A percentile compares a stretch with the other conserved stretches of the same genome.
Conservation (phyloP, 2,113 vertebrate genomes). For the Grus americana region DNA sequence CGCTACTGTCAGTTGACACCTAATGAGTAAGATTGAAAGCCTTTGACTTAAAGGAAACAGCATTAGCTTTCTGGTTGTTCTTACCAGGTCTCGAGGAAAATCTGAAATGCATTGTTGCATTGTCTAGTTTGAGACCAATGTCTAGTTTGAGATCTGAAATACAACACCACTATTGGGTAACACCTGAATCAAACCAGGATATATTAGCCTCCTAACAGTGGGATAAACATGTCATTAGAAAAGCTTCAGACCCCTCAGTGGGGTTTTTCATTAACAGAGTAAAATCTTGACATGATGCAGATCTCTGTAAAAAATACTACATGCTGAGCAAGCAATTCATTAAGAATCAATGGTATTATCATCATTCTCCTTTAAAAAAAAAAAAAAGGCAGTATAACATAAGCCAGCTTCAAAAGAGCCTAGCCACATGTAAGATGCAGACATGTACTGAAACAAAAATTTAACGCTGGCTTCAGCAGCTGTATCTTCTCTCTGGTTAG, state of each 20-base stretch:
- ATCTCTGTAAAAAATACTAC: background rate
- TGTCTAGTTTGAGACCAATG: background rate
- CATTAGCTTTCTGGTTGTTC: background rate
- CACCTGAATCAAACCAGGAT: background rate
- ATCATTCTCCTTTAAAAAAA: background rate
- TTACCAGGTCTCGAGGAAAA: background rate
- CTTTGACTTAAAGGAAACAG: background rate
- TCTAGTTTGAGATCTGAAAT: background rate
- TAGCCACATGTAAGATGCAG: background rate
- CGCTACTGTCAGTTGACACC: background rate
- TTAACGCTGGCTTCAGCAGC: background rate
- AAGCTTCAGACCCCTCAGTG: background rate
- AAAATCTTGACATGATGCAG: background rate
- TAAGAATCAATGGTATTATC: background rate
- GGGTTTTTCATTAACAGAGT: background rate
- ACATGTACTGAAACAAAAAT: background rate
- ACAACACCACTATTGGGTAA: background rate
- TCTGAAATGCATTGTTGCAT: background rate
- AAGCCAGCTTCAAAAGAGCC: background rate
- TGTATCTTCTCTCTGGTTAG: background rate
- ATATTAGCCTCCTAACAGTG: background rate
- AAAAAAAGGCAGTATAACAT: background rate
- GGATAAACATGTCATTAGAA: background rate
- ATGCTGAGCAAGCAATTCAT: background rate
- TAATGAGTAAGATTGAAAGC: background rate